These are phyloP conservation scores for Exocentrus adspersus DNA, from an alignment of 2,888 invertebrate genomes.

Conservation along the genomic window DNA sequence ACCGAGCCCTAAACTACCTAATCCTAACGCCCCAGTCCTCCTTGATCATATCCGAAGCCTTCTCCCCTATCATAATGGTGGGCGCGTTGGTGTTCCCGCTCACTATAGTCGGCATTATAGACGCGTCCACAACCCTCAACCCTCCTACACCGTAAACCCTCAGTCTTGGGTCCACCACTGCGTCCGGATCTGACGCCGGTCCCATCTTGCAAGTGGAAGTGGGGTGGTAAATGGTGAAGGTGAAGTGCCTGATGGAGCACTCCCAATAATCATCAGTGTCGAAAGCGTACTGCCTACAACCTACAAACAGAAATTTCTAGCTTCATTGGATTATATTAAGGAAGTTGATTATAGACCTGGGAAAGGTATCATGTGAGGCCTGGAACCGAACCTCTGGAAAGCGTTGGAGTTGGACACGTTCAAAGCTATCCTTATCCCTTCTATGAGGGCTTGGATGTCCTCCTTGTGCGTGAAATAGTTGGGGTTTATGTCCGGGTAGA, in stretches of 20 bases:
- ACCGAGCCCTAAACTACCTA: constrained; percentile 30
- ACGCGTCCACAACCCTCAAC: constrained; percentile 83
- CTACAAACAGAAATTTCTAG: too few relatives aligned
- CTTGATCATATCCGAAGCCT: constrained; percentile 89
- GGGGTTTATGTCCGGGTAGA: constrained; percentile 87
- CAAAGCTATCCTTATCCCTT: constrained; percentile 86
- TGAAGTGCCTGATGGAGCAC: constrained; percentile 83
- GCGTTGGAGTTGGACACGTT: constrained; percentile 82
- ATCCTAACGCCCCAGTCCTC: constrained; percentile 74
- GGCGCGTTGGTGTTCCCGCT: constrained; percentile 93
- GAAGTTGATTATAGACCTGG: constrained; percentile 67
- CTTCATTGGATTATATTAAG: too few relatives aligned
- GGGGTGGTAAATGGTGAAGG: constrained; percentile 85
- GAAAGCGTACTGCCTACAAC: constrained; percentile 77
- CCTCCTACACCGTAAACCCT: constrained; percentile 82
- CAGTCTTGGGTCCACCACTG: constrained; percentile 83
- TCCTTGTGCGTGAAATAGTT: constrained; percentile 90
- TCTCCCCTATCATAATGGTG: constrained; percentile 90
- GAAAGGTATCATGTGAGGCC: constrained; percentile 81
- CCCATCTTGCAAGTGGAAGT: constrained; percentile 90
- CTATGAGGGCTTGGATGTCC: constrained; percentile 81
- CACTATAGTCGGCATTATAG: constrained; percentile 88
- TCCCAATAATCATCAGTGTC: constrained; percentile 89
- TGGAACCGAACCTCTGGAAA: constrained; percentile 83
- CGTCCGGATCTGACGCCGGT: constrained; percentile 76